Evolutionary conservation across 2,797 vertebrate genomes (phyloP), one percentile per base, ranked within the genome.

Genomic region (Gastrophryne carolinensis): DNA sequence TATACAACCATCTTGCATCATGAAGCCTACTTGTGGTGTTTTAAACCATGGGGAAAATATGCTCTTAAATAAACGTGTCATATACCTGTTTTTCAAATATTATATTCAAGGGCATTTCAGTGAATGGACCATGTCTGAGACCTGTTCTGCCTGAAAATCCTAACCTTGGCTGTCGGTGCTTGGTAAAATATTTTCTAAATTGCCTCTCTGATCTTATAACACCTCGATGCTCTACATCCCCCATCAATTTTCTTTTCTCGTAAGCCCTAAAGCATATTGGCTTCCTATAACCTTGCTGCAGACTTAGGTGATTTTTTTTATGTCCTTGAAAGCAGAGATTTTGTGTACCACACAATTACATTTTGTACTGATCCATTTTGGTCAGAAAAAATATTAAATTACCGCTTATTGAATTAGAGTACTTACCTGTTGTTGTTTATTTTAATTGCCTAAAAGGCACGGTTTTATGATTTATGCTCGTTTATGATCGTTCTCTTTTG

Each of bases 251-350:
- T 67, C 72, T 75, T 66, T 66, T 21, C 62, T 58, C 23, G 39
- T 50, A 66, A 58, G 63, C 53, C 62, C 63, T 75, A 75, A 56
- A 66, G 72, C 53, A 75, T 75, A 75, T 67, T 56, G 39, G 41
- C 63, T 75, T 75, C 37, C 63, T 57, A 66, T 75, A 75, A 66
- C 72, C 72, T 75, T 64, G 21, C 52, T 66, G 44, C 53, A 60
- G 63, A 37, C 35, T 34, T 67, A 75, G 44, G 39, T 19, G 27
- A 50, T 75, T 27, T 67, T 75, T 75, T 27, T 67, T 75, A 66
- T 75, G 53, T 75, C 53, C 61, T 73, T 67, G 53, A 75, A 29
- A 75, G 41, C 30, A 58, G 60, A 75, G 72, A 75, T 67, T 67
- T 53, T 67, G 35, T 65, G 37, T 67, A 49, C 37, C 6, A 26